A percentile compares a stretch with the other conserved stretches of the same genome.
These are phyloP conservation scores for Lagopus leucura DNA, from an alignment of 2,113 vertebrate genomes.

Conservation along the genomic window DNA sequence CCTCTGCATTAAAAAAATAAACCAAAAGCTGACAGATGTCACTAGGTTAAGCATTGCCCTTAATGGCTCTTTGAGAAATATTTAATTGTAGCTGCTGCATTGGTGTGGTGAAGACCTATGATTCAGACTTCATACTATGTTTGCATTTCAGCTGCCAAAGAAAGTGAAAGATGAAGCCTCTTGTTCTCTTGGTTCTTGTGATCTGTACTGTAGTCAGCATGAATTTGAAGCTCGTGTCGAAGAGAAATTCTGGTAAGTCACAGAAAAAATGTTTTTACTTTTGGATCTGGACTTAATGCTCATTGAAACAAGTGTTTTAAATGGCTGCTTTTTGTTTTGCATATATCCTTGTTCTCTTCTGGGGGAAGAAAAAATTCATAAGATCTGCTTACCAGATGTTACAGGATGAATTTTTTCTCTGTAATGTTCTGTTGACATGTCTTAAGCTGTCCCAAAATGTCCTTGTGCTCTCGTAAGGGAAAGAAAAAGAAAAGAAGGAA, in stretches of 20 bases:
- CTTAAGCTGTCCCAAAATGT: neutral
- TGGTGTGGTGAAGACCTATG: constrained; percentile 52
- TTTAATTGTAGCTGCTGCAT: constrained; percentile 46
- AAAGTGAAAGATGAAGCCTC: constrained; percentile 86
- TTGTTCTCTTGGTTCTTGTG: constrained; percentile 83
- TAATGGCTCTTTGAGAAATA: constrained; percentile 41
- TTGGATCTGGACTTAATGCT: constrained; percentile 10
- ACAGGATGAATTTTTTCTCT: neutral
- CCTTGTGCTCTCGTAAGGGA: neutral
- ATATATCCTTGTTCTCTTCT: neutral
- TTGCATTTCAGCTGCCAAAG: constrained; percentile 76
- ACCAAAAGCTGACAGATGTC: neutral
- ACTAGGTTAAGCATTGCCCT: constrained; percentile 16
- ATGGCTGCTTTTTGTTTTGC: neutral
- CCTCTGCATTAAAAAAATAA: constrained; percentile 5
- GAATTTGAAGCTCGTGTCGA: constrained; percentile 92
- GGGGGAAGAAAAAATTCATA: neutral
- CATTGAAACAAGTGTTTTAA: neutral
- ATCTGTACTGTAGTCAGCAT: constrained; percentile 85
- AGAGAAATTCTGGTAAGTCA: constrained; percentile 95
- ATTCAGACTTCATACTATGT: constrained; percentile 57
- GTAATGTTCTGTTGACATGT: neutral
- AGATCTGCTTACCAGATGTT: neutral
- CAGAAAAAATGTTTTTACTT: constrained; percentile 29
- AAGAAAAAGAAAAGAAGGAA: neutral